These are phyloP conservation scores for Caenorhabditis wallacei DNA, from an alignment of 2,888 invertebrate genomes.

Conservation along the genomic window DNA sequence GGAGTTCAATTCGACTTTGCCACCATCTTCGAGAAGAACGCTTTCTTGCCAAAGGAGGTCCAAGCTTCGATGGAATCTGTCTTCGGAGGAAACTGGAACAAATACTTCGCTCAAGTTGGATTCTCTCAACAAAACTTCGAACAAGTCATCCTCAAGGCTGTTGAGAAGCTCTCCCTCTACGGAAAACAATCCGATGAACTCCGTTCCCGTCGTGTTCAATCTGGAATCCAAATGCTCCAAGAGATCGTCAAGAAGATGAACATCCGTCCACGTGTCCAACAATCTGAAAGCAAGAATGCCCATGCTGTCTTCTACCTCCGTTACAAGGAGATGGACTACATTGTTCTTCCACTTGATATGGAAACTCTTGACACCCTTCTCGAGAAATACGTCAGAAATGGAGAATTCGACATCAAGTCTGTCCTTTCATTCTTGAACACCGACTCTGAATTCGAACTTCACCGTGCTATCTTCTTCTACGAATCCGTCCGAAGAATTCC, in stretches of 20 bases:
- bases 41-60: constrained; percentile 70
- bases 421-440: constrained; percentile 59
- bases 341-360: constrained; percentile 75
- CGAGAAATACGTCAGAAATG: constrained; percentile 60
- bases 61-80: constrained; percentile 70
- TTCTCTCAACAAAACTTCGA: constrained; percentile 74
- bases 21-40: constrained; percentile 72
- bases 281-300: constrained; percentile 33
- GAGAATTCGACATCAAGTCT: constrained; percentile 48
- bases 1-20: constrained; percentile 70
- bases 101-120: constrained; percentile 63
- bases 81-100: constrained; percentile 74
- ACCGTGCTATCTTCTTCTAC: constrained; percentile 62
- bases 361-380: constrained; percentile 65
- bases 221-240: constrained; percentile 61
- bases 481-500: constrained; percentile 69
- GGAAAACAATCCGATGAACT: constrained; percentile 55
- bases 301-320: constrained; percentile 70
- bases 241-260: constrained; percentile 72
- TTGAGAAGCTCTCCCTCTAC: constrained; percentile 40
- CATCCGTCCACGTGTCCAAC: constrained; percentile 65
- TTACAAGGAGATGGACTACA: constrained; percentile 76
- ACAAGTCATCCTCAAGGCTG: constrained; percentile 56
- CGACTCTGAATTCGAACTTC: constrained; percentile 52
- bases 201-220: constrained; percentile 63